These are phyloP conservation scores for Pyrgilauda ruficollis DNA, from an alignment of 2,113 vertebrate species.

Conservation along the genomic window DNA sequence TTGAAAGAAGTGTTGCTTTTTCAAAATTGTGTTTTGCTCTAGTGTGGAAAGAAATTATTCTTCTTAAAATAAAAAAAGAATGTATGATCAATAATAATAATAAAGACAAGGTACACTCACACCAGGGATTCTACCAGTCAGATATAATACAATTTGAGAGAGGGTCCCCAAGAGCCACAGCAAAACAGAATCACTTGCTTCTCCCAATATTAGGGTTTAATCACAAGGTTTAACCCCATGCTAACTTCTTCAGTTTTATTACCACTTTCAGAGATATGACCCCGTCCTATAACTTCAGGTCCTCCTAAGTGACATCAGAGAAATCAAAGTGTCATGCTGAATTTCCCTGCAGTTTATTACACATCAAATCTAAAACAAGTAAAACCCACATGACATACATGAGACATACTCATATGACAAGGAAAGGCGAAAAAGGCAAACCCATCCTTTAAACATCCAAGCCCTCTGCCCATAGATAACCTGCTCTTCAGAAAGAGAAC, in stretches of 20 bases:
- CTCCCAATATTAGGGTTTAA: not conserved
- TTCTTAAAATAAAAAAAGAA: not conserved
- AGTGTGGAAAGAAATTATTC: not conserved
- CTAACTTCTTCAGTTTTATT: not conserved
- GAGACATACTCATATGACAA: not conserved
- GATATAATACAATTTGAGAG: not conserved
- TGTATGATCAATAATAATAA: not conserved
- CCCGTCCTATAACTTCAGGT: not conserved
- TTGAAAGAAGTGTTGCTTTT: not conserved
- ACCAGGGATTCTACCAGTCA: not conserved
- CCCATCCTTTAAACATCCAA: not conserved
- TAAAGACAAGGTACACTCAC: not conserved
- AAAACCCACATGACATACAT: fast-evolving
- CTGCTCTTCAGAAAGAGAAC: not conserved
- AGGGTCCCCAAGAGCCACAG: not conserved
- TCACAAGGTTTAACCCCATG: not conserved
- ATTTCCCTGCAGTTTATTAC: not conserved
- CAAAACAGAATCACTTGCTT: not conserved
- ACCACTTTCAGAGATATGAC: not conserved
- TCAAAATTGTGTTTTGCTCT: not conserved
- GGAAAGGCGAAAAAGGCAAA: not conserved
- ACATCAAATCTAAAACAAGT: not conserved
- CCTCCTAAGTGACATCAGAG: not conserved
- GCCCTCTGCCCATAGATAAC: not conserved
- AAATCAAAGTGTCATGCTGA: not conserved